Percentiles rank a stretch among this genome's conserved stretches.
Evolutionary conservation across 2,888 invertebrate genomes (phyloP).

Genomic region (Hydrotaea diabolus): DNA sequence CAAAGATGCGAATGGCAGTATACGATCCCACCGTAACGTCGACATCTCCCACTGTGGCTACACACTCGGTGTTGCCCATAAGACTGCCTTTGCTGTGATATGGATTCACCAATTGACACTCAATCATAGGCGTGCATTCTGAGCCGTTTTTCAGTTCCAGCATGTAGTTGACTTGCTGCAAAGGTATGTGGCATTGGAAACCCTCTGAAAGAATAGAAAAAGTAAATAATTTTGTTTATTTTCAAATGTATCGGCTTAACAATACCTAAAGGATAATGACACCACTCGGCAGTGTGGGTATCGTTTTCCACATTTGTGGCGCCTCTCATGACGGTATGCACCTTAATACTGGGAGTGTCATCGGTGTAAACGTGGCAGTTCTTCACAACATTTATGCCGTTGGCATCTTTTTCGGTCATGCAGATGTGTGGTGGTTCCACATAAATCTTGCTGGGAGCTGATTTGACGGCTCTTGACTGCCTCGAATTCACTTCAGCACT

Average conservation of each 20-base stretch:
- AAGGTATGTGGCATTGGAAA: slow-evolving; percentile 85
- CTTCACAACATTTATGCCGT: slow-evolving; percentile 71
- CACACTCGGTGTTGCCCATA: slow-evolving; percentile 86
- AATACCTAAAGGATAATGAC: slow-evolving; percentile 85
- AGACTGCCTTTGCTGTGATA: slow-evolving; percentile 86
- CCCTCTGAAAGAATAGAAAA: slow-evolving; percentile 78
- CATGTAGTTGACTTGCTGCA: slow-evolving; percentile 80
- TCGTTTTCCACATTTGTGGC: slow-evolving; percentile 80
- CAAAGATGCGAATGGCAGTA: slow-evolving; percentile 85
- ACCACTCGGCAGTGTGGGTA: slow-evolving; percentile 82
- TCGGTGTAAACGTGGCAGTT: slow-evolving; percentile 85
- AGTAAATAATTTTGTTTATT: not conserved
- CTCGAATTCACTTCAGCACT: slow-evolving; percentile 71
- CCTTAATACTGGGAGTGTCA: slow-evolving; percentile 82
- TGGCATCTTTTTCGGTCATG: slow-evolving; percentile 74
- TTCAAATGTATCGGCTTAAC: slow-evolving; percentile 65
- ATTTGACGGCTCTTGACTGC: slow-evolving; percentile 69
- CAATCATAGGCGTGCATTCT: slow-evolving; percentile 85
- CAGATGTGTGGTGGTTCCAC: slow-evolving; percentile 84
- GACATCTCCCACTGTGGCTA: slow-evolving; percentile 83
- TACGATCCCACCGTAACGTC: slow-evolving; percentile 87
- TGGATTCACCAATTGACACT: slow-evolving; percentile 87
- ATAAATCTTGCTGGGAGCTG: slow-evolving; percentile 74
- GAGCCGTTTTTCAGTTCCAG: slow-evolving; percentile 72
- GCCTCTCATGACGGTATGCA: slow-evolving; percentile 83